Evolutionary conservation across 2,888 invertebrate species (phyloP), one percentile per base, ranked within the genome.

Genomic region (Ormyrus rosae): DNA sequence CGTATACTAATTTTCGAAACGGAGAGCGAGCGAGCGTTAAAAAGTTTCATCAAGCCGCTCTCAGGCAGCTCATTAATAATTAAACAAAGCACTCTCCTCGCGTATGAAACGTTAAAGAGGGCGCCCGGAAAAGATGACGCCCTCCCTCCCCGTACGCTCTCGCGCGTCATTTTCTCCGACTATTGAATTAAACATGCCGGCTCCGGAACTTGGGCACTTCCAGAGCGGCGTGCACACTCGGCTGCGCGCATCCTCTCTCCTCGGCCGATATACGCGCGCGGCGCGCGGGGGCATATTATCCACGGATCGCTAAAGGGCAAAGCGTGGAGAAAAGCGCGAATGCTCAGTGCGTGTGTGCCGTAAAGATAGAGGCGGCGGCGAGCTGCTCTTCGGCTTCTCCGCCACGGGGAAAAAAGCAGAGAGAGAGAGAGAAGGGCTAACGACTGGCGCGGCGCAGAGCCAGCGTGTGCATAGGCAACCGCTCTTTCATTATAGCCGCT

Each of bases 401-500:
- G n/a, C n/a, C 13, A 0, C 10, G 71, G 9, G 51, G 34, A 34
- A 10, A 13, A 58, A 50, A 53, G 19, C 34, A 34, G 10, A 50
- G 72, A 51, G 67, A 72, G 55, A 65, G 34, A 9, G 80, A 79
- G 83, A 76, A 81, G 75, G 71, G 48, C 72, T 67, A 72, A 78
- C 78, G 78, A 78, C 67, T 68, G 72, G 58, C 48, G 51, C 48
- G 51, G 45, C 58, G 58, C 50, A 13, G 34, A 13, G 34, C 55
- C 55, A 34, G 48, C 83, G 83, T 83, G 61, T 63, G 55, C 45
- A 61, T 60, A 74, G 74, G 64, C 64, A 80, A 74, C 88, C 88
- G 88, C 88, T 89, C 88, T 89, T 88, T 89, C 89, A 90, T 90
- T 89, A 90, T 89, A 34, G 34, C 88, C 85, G 85, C 85, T 87